A percentile compares a stretch with the other conserved stretches of the same genome.
Conservation (phyloP, 2,888 invertebrate species). For the Euzophera pinguis region DNA sequence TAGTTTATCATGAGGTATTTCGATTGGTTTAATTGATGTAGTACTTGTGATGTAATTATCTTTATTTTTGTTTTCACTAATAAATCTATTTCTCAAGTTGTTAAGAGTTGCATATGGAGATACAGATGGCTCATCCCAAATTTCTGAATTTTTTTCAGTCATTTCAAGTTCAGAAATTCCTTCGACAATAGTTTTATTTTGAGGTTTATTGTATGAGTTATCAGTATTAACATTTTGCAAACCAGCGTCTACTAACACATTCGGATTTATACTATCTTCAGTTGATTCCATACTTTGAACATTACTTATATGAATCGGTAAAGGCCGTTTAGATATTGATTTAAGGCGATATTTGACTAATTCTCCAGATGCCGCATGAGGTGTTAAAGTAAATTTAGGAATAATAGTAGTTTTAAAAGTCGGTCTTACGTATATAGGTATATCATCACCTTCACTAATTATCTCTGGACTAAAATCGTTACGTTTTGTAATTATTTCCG, state of each 20-base stretch:
- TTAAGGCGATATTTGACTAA: conserved; percentile 57
- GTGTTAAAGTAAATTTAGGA: conserved; percentile 29
- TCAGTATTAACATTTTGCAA: conserved; percentile 32
- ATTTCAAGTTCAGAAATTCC: conserved; percentile 28
- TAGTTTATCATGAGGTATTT: conserved; percentile 32
- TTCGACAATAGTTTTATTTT: conserved; percentile 26
- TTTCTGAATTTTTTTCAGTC: conserved; percentile 26
- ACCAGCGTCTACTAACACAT: conserved; percentile 39
- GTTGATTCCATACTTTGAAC: conserved; percentile 37
- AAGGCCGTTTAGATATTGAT: conserved; percentile 54
- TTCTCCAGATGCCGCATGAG: conserved; percentile 45
- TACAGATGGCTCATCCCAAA: conserved; percentile 61
- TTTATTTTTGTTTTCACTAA: conserved; percentile 29
- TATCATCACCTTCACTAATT: conserved; percentile 40
- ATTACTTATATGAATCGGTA: conserved; percentile 37
- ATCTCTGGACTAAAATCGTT: conserved; percentile 40
- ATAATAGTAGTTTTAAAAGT: conserved; percentile 29
- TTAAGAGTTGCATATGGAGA: conserved; percentile 77
- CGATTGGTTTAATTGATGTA: conserved; percentile 32
- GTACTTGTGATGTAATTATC: conserved; percentile 40
- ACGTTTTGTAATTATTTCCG: conserved; percentile 36
- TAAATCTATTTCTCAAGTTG: conserved; percentile 52
- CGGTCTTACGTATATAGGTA: conserved; percentile 40
- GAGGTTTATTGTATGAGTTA: conserved; percentile 21
- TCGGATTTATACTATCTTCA: conserved; percentile 45